A percentile compares a stretch with the other conserved stretches of the same genome.
These are phyloP conservation scores for Oriolus oriolus DNA, from an alignment of 2,113 vertebrate species.

Conservation along the genomic window DNA sequence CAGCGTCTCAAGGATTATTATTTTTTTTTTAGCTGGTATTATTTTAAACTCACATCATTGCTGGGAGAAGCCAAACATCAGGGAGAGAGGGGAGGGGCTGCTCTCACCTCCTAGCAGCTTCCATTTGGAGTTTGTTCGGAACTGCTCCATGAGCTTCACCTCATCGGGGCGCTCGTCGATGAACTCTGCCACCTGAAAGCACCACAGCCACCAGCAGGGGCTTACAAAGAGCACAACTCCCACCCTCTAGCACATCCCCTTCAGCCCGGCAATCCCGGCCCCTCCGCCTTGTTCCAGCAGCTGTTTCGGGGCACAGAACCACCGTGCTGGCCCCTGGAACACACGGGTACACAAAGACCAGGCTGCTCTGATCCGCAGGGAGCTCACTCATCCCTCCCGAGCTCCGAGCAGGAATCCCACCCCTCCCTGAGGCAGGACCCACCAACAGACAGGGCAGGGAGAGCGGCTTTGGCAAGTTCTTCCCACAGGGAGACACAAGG, in stretches of 20 bases:
- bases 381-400: accelerated
- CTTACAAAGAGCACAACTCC: accelerated
- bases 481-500: neutral
- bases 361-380: accelerated
- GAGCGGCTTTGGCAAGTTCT: accelerated
- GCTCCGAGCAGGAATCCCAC: accelerated
- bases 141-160: constrained; percentile 89
- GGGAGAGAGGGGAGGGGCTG: accelerated
- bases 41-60: accelerated
- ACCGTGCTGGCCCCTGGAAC: accelerated
- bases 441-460: accelerated
- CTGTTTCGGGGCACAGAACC: accelerated
- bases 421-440: accelerated
- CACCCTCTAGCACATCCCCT: accelerated
- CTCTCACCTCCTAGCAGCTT: constrained; percentile 86
- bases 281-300: accelerated
- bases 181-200: constrained; percentile 85
- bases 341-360: accelerated
- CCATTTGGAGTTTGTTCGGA: constrained; percentile 87
- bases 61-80: accelerated
- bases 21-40: accelerated
- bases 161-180: constrained; percentile 90
- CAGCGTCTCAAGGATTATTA: accelerated
- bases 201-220: neutral
- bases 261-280: accelerated